A percentile compares a stretch with the other conserved stretches of the same genome.
Conservation (phyloP, 2,113 vertebrate genomes). For the Microcebus tavaratra region DNA sequence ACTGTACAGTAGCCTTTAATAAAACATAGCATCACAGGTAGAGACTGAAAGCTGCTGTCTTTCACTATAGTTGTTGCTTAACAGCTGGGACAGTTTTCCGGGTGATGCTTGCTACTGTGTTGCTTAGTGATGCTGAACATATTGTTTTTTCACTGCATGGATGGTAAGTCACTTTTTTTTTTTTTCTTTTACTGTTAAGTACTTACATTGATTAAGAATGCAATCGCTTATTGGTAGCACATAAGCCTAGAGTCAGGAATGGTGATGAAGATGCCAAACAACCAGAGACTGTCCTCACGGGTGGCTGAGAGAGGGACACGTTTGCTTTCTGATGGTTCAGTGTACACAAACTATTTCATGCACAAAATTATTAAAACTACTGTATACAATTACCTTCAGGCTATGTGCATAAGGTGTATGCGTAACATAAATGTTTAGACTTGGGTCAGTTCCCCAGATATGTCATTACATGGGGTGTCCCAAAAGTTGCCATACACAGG, state of each 20-base stretch:
- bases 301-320: neutral
- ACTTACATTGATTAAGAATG: neutral
- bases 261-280: neutral
- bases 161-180: neutral
- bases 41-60: neutral
- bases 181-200: neutral
- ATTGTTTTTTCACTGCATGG: neutral
- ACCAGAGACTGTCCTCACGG: neutral
- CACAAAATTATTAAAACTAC: neutral
- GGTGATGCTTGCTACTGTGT: neutral
- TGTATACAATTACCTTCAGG: neutral
- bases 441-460: neutral
- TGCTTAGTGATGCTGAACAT: neutral
- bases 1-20: neutral
- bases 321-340: neutral
- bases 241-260: neutral
- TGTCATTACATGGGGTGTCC: neutral
- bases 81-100: neutral
- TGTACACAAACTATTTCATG: neutral
- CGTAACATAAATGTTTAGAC: neutral
- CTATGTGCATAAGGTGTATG: neutral
- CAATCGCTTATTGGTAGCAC: neutral
- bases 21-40: neutral
- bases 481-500: no score
- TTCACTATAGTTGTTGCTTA: neutral